phyloP scores from a whole-genome alignment of 1,140 invertebrate genomes.

The Ceratina australensis region DNA sequence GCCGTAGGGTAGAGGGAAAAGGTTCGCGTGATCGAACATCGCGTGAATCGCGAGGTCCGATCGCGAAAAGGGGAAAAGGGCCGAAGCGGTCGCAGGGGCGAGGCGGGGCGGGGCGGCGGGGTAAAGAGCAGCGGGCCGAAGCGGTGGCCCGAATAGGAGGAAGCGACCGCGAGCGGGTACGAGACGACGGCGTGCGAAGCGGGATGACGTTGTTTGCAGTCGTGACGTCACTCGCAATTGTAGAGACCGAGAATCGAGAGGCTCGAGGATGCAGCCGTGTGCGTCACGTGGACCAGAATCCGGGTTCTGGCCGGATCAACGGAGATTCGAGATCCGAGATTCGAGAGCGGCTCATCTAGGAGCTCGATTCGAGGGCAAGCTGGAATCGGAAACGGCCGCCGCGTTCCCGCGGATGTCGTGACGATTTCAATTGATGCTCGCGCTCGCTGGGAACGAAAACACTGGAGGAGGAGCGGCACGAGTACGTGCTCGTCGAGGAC shows the following conservation, averaged over 20 bases:
- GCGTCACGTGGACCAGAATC: conserved; percentile 35
- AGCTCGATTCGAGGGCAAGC: background rate
- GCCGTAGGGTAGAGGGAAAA: too few relatives aligned
- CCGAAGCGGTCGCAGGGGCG: background rate
- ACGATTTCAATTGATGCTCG: conserved; percentile 53
- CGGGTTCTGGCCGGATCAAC: conserved; percentile 32
- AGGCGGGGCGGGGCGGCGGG: background rate
- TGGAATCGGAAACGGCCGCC: background rate
- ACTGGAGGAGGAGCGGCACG: background rate
- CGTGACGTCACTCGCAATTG: conserved; percentile 75
- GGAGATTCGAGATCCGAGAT: background rate
- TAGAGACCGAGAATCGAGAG: conserved; percentile 69
- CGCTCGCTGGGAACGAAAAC: background rate
- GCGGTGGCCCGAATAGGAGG: conserved; percentile 28
- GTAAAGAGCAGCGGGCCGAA: background rate
- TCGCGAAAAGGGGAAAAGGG: background rate
- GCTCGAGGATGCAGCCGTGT: conserved; percentile 42
- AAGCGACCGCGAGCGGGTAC: conserved; percentile 12
- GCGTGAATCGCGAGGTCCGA: background rate
- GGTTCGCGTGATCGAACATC: background rate
- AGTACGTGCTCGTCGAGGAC: background rate
- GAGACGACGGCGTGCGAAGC: conserved; percentile 63
- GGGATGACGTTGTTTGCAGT: conserved; percentile 72
- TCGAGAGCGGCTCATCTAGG: background rate
- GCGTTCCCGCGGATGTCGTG: conserved; percentile 47